Base-by-base conservation (phyloP, 2,113 vertebrate species). In the Pachypanchax playfairii region DNA sequence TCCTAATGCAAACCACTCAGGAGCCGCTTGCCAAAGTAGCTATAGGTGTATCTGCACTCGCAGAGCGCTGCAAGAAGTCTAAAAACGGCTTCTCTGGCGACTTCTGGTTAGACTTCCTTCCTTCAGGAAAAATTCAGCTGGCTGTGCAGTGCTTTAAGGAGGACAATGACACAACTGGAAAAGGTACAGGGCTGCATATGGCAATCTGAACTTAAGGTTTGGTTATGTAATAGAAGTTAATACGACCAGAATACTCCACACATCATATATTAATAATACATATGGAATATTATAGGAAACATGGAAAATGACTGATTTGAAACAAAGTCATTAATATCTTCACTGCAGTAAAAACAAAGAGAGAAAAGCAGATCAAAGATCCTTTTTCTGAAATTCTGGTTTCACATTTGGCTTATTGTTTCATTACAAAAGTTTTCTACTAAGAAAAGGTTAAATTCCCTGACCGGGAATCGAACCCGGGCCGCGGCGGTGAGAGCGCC, bases 41-140 rank as follows among this genome's bases (percentile, higher is more conserved):
- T 0, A 90, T 99, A 49, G 95, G 95, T 0, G 91, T 99, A 70
- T 94, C 95, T 0, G 89, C 95, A 17, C 87, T 99, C 73, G 95
- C 95, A 0, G 97, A 99, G 54, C 89, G 94, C 22, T 98, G 97
- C 84, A 98, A 95, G 85, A 97, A 96, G 64, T 94, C 79, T n/a
- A 87, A 80, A 51, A 65, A 84, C 85, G 96, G 77, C 0, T 92
- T 94, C 31, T 80, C 86, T 36, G 78, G 92, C 1, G 96, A 98
- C 71, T 97, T 98, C 92, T 99, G 97, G 97, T 90, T 99, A 43
- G 92, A 93, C 75, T 77, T 92, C 47, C 79, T 81, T 20, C 91
- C 91, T 48, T 85, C 91, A 13, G 91, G 91, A 36, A 92, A 57
- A 72, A 64, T 93, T 51, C 89, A 87, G 73, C 88, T 92, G 72